A percentile compares a stretch with the other conserved stretches of the same genome.
Conservation (phyloP, 2,113 vertebrate genomes). For the Cyprinodon variegatus region DNA sequence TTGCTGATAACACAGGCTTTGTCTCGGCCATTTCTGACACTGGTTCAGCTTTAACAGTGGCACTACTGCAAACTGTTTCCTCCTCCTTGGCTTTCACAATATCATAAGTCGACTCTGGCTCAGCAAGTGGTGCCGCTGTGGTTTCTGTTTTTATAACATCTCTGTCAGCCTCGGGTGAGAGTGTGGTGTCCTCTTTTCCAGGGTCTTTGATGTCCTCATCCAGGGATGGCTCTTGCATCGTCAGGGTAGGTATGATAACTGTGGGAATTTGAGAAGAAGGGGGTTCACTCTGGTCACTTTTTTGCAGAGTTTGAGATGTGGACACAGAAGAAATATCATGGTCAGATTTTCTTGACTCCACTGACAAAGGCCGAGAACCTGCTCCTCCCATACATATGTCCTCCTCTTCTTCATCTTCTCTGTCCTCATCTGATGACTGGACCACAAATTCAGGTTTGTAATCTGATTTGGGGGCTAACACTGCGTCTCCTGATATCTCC, state of each 20-base stretch:
- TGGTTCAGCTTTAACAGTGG: constrained; percentile 28
- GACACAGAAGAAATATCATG: constrained; percentile 48
- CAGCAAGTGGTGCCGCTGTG: constrained; percentile 28
- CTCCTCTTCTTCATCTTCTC: constrained; percentile 73
- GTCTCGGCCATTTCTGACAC: constrained; percentile 34
- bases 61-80: not conserved
- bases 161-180: constrained; percentile 40
- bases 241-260: constrained; percentile 56
- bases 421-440: constrained; percentile 78
- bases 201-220: constrained; percentile 64
- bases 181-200: constrained; percentile 35
- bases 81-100: constrained; percentile 31
- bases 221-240: constrained; percentile 68
- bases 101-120: constrained; percentile 43
- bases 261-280: constrained; percentile 28
- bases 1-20: constrained; percentile 37
- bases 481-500: constrained; percentile 24
- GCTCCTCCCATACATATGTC: constrained; percentile 72
- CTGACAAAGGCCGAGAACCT: constrained; percentile 66
- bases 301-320: constrained; percentile 18
- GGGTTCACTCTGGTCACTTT: constrained; percentile 42
- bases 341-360: constrained; percentile 70
- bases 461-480: constrained; percentile 38
- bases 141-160: constrained; percentile 44
- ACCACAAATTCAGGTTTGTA: constrained; percentile 62